Conservation (phyloP, 2,888 invertebrate species). For the Acanthococcus lagerstroemiae region DNA sequence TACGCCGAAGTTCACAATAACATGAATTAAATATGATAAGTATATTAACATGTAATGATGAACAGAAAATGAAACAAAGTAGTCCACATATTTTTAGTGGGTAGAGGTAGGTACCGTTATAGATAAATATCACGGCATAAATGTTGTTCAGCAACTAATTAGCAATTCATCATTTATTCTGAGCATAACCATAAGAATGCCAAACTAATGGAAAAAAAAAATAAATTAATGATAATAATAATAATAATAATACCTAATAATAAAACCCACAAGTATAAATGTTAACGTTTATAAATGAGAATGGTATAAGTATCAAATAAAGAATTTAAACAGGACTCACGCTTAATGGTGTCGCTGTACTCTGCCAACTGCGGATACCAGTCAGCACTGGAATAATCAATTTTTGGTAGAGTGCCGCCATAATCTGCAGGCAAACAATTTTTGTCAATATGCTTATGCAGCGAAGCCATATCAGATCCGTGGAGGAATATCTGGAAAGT, state of each 20-base stretch:
- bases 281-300: neutral
- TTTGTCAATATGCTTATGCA: conserved; percentile 61
- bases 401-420: conserved; percentile 60
- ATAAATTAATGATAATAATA: too few species aligned
- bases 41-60: too few species aligned
- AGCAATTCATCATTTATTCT: neutral
- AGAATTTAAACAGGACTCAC: conserved; percentile 37
- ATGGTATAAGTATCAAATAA: neutral
- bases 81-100: too few species aligned
- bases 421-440: conserved; percentile 64
- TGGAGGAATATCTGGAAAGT: conserved; percentile 81
- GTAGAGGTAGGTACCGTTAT: too few species aligned
- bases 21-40: too few species aligned
- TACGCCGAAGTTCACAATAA: too few species aligned
- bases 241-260: neutral
- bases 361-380: conserved; percentile 64
- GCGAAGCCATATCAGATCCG: conserved; percentile 64
- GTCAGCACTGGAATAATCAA: conserved; percentile 64
- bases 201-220: too few species aligned
- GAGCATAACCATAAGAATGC: conserved; percentile 16
- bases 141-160: too few species aligned
- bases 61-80: too few species aligned
- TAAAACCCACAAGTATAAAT: neutral
- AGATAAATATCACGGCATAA: too few species aligned
- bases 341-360: conserved; percentile 53